Percentiles rank a stretch among this genome's conserved stretches.
phyloP scores from a whole-genome alignment of 1,140 invertebrate species.

The Dolichoris vasculosae region DNA sequence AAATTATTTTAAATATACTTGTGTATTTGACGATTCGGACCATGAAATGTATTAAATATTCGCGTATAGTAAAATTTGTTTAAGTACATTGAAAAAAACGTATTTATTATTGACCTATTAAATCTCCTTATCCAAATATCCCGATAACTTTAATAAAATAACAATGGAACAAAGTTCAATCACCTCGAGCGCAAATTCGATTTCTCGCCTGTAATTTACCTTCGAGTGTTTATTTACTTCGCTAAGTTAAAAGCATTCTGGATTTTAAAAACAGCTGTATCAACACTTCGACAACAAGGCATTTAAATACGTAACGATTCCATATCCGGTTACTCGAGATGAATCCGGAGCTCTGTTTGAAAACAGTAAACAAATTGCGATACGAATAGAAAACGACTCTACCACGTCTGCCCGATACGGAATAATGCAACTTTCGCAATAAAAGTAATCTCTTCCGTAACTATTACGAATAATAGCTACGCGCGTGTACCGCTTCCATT shows the following conservation, averaged over 20 bases:
- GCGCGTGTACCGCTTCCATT: not conserved
- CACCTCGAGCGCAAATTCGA: not conserved
- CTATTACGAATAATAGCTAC: not conserved
- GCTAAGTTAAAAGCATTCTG: too few relatives aligned
- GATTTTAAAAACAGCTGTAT: too few relatives aligned
- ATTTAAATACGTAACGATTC: not conserved
- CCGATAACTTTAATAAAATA: not conserved
- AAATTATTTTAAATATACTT: slow-evolving; percentile 55
- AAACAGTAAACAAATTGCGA: not conserved
- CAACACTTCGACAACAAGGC: not conserved
- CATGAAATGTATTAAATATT: slow-evolving; percentile 51
- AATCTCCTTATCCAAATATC: not conserved
- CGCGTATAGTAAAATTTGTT: slow-evolving; percentile 49
- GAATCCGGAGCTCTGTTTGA: not conserved
- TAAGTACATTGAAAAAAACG: slow-evolving; percentile 44
- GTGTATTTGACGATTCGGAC: slow-evolving; percentile 51
- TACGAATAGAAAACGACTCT: not conserved
- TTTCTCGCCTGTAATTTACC: too few relatives aligned
- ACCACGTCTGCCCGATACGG: not conserved
- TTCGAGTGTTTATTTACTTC: too few relatives aligned
- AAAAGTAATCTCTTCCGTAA: not conserved
- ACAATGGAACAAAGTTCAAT: not conserved
- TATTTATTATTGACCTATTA: slow-evolving; percentile 15
- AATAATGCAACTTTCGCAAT: not conserved
- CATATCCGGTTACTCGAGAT: not conserved